Conservation (phyloP, 2,888 invertebrate species). For the Drosophila stalkeri region DNA sequence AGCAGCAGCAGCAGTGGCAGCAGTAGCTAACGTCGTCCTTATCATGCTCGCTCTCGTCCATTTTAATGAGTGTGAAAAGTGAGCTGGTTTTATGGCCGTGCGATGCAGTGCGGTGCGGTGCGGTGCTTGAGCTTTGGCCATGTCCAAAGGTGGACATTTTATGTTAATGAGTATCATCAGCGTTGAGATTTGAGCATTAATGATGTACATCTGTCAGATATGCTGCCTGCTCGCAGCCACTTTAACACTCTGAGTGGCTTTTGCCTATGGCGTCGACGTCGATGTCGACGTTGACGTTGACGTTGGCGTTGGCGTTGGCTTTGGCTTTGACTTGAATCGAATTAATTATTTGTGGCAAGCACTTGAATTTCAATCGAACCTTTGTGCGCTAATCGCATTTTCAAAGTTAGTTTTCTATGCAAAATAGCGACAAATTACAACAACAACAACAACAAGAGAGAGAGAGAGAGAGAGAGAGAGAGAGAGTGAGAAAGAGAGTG, state of each 20-base stretch:
- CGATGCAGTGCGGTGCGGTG: slow-evolving; percentile 1
- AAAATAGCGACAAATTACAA: slow-evolving; percentile 67
- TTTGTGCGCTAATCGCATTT: slow-evolving; percentile 69
- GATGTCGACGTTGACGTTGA: slow-evolving; percentile 1
- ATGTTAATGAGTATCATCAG: slow-evolving; percentile 78
- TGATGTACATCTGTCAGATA: slow-evolving; percentile 48
- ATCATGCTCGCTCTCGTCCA: slow-evolving; percentile 51
- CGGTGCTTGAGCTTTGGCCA: slow-evolving; percentile 17
- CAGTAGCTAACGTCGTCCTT: slow-evolving; percentile 34
- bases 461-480: background rate
- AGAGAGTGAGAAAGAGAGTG: background rate
- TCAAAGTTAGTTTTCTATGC: slow-evolving; percentile 64
- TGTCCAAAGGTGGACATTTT: slow-evolving; percentile 70
- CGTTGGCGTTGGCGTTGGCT: slow-evolving; percentile 1
- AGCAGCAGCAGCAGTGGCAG: slow-evolving; percentile 12
- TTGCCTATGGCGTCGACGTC: slow-evolving; percentile 3
- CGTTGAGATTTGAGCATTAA: slow-evolving; percentile 59
- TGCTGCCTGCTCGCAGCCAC: background rate
- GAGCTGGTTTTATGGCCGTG: slow-evolving; percentile 70
- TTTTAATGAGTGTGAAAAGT: slow-evolving; percentile 80
- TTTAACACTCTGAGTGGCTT: slow-evolving; percentile 6
- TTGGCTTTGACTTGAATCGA: slow-evolving; percentile 28
- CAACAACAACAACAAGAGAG: slow-evolving; percentile 29
- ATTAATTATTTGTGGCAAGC: slow-evolving; percentile 72
- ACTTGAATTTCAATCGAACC: slow-evolving; percentile 74